Base-by-base conservation (phyloP, 2,888 invertebrate genomes). In the Drosophila melanocephala region DNA sequence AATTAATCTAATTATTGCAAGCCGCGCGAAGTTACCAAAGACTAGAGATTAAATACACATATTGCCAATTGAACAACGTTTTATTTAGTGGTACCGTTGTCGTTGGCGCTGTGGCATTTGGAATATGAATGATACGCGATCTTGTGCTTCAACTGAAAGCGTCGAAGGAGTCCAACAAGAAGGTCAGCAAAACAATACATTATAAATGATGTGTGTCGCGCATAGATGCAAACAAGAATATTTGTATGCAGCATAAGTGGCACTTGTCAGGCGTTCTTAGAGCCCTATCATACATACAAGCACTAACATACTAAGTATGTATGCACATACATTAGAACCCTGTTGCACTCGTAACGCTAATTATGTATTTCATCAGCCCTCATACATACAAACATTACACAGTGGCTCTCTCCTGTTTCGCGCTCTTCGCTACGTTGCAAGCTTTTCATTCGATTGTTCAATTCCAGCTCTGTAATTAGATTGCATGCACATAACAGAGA, bases 131-230 rank as follows among this genome's bases (percentile, higher is more conserved):
- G 94, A 94, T 92, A 93, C 91, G 89, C 94, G 97, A 97, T 93
- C 93, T 96, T 84, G 97, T 97, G 61, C 95, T 97, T 90, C 96
- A 96, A 94, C 94, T 97, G 76, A 97, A 98, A 94, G 94, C 96
- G 80, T 95, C 96, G 39, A 97, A 97, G 94, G 97, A 96, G 93
- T 95, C 96, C 60, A 95, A 95, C 92, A 96, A 96, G 83, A 96
- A 96, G 96, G 97, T 97, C 85, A 89, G 91, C 64, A 44, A 44
- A 44, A 44, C 44, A 44, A 44, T 44, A 44, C 44, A 44, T 44
- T 44, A 37, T 33, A 28, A 37, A 56, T 60, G 19, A n/a, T 28
- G 44, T 64, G 22, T 10, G 47, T 64, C 19, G 32, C 19, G 39
- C 28, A 28, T 22, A 16, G 9, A 37, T 55, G 55, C 33, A 33